Evolutionary conservation across 2,888 invertebrate species (phyloP).

Genomic region (Rosalia funebris): DNA sequence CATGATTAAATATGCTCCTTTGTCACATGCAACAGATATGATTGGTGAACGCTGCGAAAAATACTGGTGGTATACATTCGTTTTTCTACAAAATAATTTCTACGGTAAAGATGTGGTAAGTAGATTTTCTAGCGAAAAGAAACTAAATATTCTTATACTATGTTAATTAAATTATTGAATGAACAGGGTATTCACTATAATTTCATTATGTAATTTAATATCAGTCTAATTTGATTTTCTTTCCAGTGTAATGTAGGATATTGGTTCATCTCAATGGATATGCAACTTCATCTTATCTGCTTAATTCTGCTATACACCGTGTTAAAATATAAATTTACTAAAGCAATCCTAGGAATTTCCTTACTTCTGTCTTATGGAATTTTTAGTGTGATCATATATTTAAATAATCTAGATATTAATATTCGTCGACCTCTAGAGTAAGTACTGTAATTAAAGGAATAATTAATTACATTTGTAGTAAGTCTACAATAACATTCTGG

Average conservation of each 20-base stretch:
- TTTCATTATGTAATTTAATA: too few relatives aligned
- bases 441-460: too few relatives aligned
- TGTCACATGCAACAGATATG: not conserved
- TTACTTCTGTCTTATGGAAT: slow-evolving; percentile 9
- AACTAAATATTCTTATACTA: too few relatives aligned
- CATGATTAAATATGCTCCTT: not conserved
- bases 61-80: slow-evolving; percentile 1
- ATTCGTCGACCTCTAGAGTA: slow-evolving; percentile 14
- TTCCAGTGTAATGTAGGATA: slow-evolving; percentile 13
- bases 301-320: slow-evolving; percentile 13
- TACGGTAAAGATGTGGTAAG: not conserved
- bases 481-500: too few relatives aligned
- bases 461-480: too few relatives aligned
- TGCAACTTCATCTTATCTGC: slow-evolving; percentile 14
- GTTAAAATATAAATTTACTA: slow-evolving; percentile 4
- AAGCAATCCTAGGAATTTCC: not conserved
- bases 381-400: slow-evolving; percentile 2
- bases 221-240: slow-evolving; percentile 11
- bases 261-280: slow-evolving; percentile 23
- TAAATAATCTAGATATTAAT: slow-evolving; percentile 5
- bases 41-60: not conserved
- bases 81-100: slow-evolving; percentile 2
- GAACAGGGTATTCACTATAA: not conserved
- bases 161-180: too few relatives aligned
- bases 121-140: too few relatives aligned